These are phyloP conservation scores for Theretra japonica DNA, from an alignment of 2,888 invertebrate species.

Conservation along the genomic window DNA sequence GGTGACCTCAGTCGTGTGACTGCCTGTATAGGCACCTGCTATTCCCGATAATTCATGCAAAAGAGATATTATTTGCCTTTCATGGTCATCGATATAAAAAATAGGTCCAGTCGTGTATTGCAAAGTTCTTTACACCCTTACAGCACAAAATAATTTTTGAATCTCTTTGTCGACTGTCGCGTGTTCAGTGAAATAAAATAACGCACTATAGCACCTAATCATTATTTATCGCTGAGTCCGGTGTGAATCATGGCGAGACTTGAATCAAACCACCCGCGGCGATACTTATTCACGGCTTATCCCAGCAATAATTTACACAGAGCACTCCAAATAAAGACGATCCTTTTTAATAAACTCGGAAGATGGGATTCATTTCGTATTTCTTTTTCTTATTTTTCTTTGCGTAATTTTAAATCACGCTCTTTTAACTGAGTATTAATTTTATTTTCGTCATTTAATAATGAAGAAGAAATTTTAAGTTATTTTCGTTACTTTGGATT, in stretches of 20 bases:
- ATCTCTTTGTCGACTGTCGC: background rate
- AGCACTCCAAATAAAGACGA: constrained; percentile 46
- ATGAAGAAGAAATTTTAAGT: too few relatives aligned
- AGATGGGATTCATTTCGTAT: constrained; percentile 13
- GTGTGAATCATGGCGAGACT: constrained; percentile 39
- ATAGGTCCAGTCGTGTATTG: background rate
- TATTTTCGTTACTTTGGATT: too few relatives aligned
- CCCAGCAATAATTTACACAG: constrained; percentile 55
- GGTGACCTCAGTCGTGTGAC: too few relatives aligned
- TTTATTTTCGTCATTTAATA: too few relatives aligned
- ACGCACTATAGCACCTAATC: constrained; percentile 36
- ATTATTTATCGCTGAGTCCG: constrained; percentile 45
- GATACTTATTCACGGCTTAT: constrained; percentile 53
- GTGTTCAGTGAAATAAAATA: constrained; percentile 13
- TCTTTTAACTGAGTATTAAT: background rate
- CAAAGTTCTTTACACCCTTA: constrained; percentile 22
- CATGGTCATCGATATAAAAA: too few relatives aligned
- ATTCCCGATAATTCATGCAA: too few relatives aligned
- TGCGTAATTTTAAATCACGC: background rate
- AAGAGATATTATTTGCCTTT: too few relatives aligned
- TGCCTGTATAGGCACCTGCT: too few relatives aligned
- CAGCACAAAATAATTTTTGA: background rate
- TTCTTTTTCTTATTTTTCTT: constrained; percentile 7
- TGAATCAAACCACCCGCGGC: constrained; percentile 47
- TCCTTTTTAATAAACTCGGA: constrained; percentile 51